Evolutionary conservation across 2,113 vertebrate genomes (phyloP).

Genomic region (Zosterops lateralis): DNA sequence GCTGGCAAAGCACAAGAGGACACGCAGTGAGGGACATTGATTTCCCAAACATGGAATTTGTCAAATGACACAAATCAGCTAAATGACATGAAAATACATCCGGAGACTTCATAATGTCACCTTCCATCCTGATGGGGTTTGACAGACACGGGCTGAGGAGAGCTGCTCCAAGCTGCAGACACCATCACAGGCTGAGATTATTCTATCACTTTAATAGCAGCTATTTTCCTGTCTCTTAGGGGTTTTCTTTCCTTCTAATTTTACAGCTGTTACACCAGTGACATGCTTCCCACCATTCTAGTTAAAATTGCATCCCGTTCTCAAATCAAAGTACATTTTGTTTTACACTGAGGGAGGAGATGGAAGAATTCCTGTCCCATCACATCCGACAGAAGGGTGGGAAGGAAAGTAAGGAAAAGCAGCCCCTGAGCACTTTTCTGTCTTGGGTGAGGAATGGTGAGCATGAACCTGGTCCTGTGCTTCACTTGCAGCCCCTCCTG

Average conservation of each 20-base stretch:
- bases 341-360: background rate
- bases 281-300: background rate
- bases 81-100: constrained; percentile 46
- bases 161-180: constrained; percentile 6
- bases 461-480: accelerated
- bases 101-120: constrained; percentile 43
- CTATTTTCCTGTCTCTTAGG: constrained; percentile 42
- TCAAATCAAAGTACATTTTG: background rate
- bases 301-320: background rate
- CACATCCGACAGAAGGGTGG: background rate
- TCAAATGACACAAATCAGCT: constrained; percentile 55
- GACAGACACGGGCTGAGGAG: background rate
- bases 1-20: background rate
- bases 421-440: background rate
- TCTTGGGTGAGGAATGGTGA: background rate
- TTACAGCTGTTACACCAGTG: background rate
- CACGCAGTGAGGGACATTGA: background rate
- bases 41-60: constrained; percentile 52
- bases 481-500: accelerated
- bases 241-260: background rate
- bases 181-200: background rate
- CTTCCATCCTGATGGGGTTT: background rate
- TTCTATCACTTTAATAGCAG: constrained; percentile 21
- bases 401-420: background rate
- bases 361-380: background rate